Base-by-base conservation (phyloP, 2,888 invertebrate genomes). In the Pedicia rivosa region DNA sequence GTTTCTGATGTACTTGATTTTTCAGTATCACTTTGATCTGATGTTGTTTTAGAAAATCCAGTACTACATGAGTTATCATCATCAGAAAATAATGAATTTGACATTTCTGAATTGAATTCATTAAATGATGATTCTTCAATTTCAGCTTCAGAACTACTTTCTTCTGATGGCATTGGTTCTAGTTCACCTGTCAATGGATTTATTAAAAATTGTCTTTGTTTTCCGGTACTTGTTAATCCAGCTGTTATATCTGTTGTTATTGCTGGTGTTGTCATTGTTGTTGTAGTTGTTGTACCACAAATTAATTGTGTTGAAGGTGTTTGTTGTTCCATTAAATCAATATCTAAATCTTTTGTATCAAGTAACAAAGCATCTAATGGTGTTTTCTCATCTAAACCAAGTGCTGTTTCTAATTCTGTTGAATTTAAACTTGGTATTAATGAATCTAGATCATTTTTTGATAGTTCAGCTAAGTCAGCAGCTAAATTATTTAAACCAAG, bases 101-200 rank as follows among this genome's bases (percentile, higher is more conserved):
- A 65, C 30, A 64, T 55, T 44, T 67, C 66, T 32, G 47, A 46
- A 42, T 51, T 48, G 16, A 50, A 45, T 44, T 59, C 57, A 33
- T 60, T 43, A 62, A 64, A 39, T 59, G 47, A 44, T 29, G 41
- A 45, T 10, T 55, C 56, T 36, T 66, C 59, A 25, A 56, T 61
- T n/a, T 56, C 56, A 24, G 67, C 67, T 46, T 77, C 76, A 2
- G 73, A 72, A 43, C 68, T 68, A 42, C 70, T 71, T 42, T 74
- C 73, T 44, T 73, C 73, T 47, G 70, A 72, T 19, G 78, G 76
- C 61, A 81, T 79, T 3, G 79, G 75, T 50, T 88, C 88, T 51
- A 90, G 67, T 53, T 84, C 78, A 27, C 87, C 83, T 44, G 90
- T 88, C 43, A 88, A 67, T 1, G 90, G 88, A 65, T 90, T 91